These are phyloP conservation scores for Eclectus roratus DNA, from an alignment of 2,113 vertebrate genomes.

Conservation along the genomic window DNA sequence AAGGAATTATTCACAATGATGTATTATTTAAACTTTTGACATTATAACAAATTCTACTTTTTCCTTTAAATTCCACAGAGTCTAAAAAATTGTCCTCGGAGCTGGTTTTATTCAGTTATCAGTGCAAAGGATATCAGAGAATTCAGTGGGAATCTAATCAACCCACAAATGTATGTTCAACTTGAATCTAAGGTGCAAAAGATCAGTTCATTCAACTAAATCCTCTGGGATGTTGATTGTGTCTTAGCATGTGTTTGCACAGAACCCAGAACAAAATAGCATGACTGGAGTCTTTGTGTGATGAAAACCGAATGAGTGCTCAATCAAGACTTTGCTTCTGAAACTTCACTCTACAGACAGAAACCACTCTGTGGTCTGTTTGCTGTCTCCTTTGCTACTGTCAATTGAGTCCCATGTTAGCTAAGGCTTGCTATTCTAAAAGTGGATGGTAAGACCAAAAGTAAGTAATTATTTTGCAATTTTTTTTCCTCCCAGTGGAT, in stretches of 20 bases:
- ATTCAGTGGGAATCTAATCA: not conserved
- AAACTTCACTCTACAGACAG: slow-evolving; percentile 44
- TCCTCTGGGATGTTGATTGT: slow-evolving; percentile 10
- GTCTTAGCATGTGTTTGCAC: slow-evolving; percentile 26
- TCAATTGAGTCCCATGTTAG: not conserved
- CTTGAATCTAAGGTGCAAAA: slow-evolving; percentile 44
- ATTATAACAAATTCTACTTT: slow-evolving; percentile 30
- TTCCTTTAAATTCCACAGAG: slow-evolving; percentile 48
- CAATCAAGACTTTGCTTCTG: slow-evolving; percentile 63
- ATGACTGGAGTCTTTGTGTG: slow-evolving; percentile 40
- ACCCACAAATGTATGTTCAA: not conserved
- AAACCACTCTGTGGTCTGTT: not conserved
- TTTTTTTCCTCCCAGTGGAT: not conserved
- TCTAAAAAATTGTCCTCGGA: slow-evolving; percentile 35
- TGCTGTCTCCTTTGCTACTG: not conserved
- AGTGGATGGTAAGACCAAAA: not conserved
- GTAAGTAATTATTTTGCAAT: not conserved
- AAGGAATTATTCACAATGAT: slow-evolving; percentile 11
- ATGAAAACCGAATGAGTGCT: slow-evolving; percentile 25
- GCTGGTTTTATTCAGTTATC: slow-evolving; percentile 49
- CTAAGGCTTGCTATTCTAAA: not conserved
- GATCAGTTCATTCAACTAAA: slow-evolving; percentile 25
- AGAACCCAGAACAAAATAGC: not conserved
- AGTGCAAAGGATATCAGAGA: slow-evolving; percentile 37
- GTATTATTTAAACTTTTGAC: slow-evolving; percentile 55